Base-by-base conservation (phyloP, 2,797 vertebrate genomes). In the Corythornis leucogaster region DNA sequence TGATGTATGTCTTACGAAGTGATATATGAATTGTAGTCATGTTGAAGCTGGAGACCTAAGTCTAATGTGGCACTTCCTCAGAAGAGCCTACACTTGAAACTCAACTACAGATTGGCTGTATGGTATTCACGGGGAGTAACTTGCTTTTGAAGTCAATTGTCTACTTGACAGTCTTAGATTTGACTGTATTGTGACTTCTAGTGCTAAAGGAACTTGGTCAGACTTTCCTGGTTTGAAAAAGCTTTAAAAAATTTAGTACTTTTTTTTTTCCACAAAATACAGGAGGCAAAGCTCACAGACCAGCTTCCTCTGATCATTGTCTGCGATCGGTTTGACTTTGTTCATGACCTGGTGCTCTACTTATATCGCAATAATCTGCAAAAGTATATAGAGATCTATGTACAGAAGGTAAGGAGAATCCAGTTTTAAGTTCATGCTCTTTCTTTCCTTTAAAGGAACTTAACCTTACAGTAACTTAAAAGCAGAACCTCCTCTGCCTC, bases 301-400 rank as follows among this genome's bases (percentile, higher is more conserved):
- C 99, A 99, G 95, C 98, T 99, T 88, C 99, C 99, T 35, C 97
- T 99, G 90, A 99, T 99, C 91, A 99, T 99, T n/a, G 99, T 99
- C 54, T 99, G 99, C 35, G 99, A 99, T 94, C 98, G 98, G 51
- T 99, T 99, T 92, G 98, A 99, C 96, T 99, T 99, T 92, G 99
- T 99, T 84, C 99, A 99, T 8, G 98, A 99, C 95, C 97, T 99
- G 79, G 98, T 99, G 70, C 98, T 99, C 45, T 99, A 99, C 93
- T 97, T 99, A 43, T 99, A 99, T 92, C 98, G 98, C 95, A 99
- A 99, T 98, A 99, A 98, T 92, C 97, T 99, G 92, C 99, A 99
- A 97, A 99, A 99, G 87, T 99, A 99, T 96, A 99, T 99, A 4
- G 99, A 99, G 96, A 99, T 99, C 93, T 99, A 99, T 0, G 98